Percentiles rank a stretch among this genome's conserved stretches.
phyloP scores from a whole-genome alignment of 2,113 vertebrate genomes.

The Pedetes capensis region DNA sequence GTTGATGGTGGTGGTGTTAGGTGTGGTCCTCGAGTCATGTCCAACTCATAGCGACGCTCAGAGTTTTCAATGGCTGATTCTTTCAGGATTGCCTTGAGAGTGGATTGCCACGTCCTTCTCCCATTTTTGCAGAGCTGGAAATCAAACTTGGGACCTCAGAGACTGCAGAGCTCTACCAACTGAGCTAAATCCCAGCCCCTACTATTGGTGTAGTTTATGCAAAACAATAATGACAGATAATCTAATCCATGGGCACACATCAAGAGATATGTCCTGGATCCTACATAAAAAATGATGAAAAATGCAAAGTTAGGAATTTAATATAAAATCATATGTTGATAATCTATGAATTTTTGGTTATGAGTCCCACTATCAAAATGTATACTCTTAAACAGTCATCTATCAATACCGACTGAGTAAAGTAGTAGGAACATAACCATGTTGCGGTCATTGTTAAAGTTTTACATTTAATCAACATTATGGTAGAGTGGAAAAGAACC shows the following conservation, averaged over 20 bases:
- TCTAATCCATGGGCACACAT: neutral
- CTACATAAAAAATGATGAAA: neutral
- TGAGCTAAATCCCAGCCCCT: too few species aligned
- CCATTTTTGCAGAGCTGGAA: too few species aligned
- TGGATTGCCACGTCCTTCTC: too few species aligned
- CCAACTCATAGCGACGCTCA: too few species aligned
- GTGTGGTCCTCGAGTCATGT: too few species aligned
- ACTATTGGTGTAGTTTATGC: neutral
- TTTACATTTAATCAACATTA: neutral
- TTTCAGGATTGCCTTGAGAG: too few species aligned
- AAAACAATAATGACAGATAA: neutral
- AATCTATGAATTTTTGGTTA: neutral
- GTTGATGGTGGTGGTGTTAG: too few species aligned
- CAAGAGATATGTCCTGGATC: neutral
- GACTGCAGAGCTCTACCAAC: too few species aligned
- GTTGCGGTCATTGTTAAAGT: neutral
- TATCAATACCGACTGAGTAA: neutral
- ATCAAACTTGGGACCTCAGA: too few species aligned
- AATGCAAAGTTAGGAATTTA: neutral
- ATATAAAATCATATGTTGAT: neutral
- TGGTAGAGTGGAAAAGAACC: neutral
- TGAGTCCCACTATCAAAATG: neutral
- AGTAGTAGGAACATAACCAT: neutral
- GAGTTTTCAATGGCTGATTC: too few species aligned
- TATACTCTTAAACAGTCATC: neutral